phyloP scores from a whole-genome alignment of 2,113 vertebrate species.

The Charina bottae region DNA sequence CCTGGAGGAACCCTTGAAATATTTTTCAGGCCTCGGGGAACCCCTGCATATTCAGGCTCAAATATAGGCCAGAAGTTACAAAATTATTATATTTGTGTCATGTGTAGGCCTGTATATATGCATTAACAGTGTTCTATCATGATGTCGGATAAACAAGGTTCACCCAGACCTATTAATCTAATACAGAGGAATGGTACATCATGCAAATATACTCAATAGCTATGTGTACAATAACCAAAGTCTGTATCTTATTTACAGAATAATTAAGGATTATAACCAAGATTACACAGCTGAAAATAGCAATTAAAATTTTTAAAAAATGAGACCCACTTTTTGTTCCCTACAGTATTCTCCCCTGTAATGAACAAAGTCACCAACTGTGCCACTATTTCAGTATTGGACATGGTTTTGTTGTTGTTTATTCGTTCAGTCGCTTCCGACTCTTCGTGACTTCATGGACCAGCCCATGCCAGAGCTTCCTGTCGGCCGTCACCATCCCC shows the following conservation, averaged over 20 bases:
- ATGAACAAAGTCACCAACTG: background rate
- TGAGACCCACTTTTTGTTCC: background rate
- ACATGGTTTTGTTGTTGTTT: too few relatives aligned
- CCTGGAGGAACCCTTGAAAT: too few relatives aligned
- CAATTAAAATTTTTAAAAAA: too few relatives aligned
- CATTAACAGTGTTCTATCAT: background rate
- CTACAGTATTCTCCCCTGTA: background rate
- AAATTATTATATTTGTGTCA: too few relatives aligned
- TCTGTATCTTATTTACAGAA: background rate
- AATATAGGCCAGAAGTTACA: too few relatives aligned
- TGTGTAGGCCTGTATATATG: too few relatives aligned
- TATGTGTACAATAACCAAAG: background rate
- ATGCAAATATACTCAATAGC: background rate
- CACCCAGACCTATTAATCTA: background rate
- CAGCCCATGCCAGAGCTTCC: too few relatives aligned
- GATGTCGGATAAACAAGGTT: background rate
- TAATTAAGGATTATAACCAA: background rate
- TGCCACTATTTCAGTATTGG: slow-evolving; percentile 24
- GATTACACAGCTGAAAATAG: background rate
- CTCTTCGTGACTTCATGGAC: too few relatives aligned
- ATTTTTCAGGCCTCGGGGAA: too few relatives aligned
- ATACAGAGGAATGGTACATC: background rate
- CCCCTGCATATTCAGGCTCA: too few relatives aligned
- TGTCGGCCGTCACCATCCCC: too few relatives aligned
- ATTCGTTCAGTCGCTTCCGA: too few relatives aligned